Base-by-base conservation (phyloP, 2,888 invertebrate genomes). In the Hydroisotoma schaefferi region DNA sequence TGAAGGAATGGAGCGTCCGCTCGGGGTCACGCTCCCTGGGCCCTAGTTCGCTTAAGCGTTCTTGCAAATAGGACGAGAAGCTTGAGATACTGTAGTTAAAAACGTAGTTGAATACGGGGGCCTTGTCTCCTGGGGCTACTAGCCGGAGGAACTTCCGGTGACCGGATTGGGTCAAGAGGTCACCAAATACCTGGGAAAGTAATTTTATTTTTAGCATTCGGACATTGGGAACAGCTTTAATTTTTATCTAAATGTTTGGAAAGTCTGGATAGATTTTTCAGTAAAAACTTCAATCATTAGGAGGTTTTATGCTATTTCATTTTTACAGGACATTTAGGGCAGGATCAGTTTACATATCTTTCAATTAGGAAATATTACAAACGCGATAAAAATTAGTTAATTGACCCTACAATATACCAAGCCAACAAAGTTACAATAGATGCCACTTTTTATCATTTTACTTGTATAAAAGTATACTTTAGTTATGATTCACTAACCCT, bases 51-150 rank as follows among this genome's bases (percentile, higher is more conserved):
- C 49, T 22, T 23, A 55, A n/a, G 27, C 48, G 43, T 38, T 38
- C 28, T 2, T 59, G 43, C n/a, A 59, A 18, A 29, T 49, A 59
- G 20, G 26, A 29, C 1, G 52, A 25, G 22, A 57, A 54, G 2
- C 57, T 40, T n/a, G 37, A 33, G 10, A 46, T 18, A 2, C 63
- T 63, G 26, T 65, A 61, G 28, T 55, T 60, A 29, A 69, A 69
- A 2, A 69, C 59, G 49, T 69, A 69, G 10, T 65, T 66, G 49
- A 46, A 69, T 4, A 66, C 57, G 1, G 61, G 60, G 2, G 55
- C 47, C 22, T 61, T 60, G 8, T 59, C 20, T 22, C 62, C 56
- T 10, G 3, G 2, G 20, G 61, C 43, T 0, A 65, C 37, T 5
- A 54, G 38, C 4, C 49, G 57, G 5, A 59, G 49, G 4, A 69